These are phyloP conservation scores for Drosophila mauritiana DNA, from an alignment of 1,140 invertebrate genomes.

Conservation along the genomic window DNA sequence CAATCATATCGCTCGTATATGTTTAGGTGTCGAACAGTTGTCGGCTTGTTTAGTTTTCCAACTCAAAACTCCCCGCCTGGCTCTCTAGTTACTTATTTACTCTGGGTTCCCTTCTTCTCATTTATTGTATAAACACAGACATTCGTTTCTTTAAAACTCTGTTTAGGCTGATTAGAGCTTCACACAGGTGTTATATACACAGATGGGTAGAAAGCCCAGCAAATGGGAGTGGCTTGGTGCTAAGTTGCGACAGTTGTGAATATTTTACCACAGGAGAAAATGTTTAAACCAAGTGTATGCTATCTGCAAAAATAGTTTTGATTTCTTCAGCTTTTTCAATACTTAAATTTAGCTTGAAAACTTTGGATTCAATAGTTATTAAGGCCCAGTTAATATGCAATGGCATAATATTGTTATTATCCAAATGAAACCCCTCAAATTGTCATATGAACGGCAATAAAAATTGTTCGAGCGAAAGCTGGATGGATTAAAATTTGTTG, in stretches of 20 bases:
- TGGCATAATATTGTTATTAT: background rate
- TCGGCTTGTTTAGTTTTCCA: conserved; percentile 63
- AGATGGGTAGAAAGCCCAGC: conserved; percentile 15
- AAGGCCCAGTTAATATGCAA: background rate
- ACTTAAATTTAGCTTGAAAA: background rate
- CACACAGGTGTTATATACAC: conserved; percentile 51
- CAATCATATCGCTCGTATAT: conserved; percentile 51
- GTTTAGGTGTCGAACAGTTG: conserved; percentile 58
- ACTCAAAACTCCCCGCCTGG: conserved; percentile 26
- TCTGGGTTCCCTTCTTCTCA: conserved; percentile 4
- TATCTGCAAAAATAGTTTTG: background rate
- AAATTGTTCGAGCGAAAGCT: conserved; percentile 67
- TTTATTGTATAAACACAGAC: conserved; percentile 71
- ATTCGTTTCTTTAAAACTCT: conserved; percentile 39
- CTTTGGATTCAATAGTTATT: too few species aligned
- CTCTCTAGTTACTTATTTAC: conserved; percentile 33
- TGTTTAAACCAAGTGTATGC: background rate
- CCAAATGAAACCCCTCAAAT: background rate
- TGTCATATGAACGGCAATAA: conserved; percentile 25
- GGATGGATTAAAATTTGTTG: conserved; percentile 5
- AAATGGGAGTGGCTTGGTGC: conserved; percentile 43
- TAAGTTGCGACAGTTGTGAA: conserved; percentile 23
- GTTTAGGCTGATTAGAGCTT: conserved; percentile 69
- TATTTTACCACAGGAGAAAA: conserved; percentile 24
- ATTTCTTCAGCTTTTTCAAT: background rate